Conservation (phyloP, 2,797 vertebrate species). For the Clamator glandarius region DNA sequence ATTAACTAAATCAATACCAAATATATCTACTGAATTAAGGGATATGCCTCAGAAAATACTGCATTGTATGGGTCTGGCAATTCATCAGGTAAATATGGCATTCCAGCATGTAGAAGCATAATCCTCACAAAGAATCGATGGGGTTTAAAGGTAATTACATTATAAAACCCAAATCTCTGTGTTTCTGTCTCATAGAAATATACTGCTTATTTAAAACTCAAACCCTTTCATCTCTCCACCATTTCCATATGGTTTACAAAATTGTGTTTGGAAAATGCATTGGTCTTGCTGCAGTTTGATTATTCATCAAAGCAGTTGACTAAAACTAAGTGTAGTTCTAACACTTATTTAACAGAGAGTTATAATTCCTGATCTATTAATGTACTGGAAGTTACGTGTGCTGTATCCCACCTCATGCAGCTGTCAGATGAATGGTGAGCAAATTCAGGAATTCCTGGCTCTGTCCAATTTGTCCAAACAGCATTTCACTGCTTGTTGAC, state of each 20-base stretch:
- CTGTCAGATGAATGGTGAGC: background rate
- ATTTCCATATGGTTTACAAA: background rate
- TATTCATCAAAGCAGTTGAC: background rate
- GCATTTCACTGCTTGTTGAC: background rate
- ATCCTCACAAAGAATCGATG: background rate
- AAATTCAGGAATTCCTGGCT: background rate
- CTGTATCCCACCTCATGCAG: background rate
- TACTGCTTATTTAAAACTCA: background rate
- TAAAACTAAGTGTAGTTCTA: background rate
- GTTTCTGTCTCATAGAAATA: background rate
- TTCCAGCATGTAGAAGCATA: background rate
- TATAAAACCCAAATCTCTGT: background rate
- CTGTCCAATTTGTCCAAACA: background rate
- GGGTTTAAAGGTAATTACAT: background rate
- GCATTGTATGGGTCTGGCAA: slow-evolving; percentile 91
- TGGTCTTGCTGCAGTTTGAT: background rate
- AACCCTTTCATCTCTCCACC: background rate
- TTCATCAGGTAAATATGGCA: slow-evolving; percentile 88
- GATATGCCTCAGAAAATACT: slow-evolving; percentile 91
- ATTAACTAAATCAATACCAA: slow-evolving; percentile 77
- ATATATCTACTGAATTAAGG: slow-evolving; percentile 83
- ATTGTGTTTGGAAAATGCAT: background rate
- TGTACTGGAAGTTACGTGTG: background rate
- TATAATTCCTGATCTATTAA: background rate
- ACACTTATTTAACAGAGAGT: background rate